Base-by-base conservation (phyloP, 2,888 invertebrate species). In the Tenodera sinensis region DNA sequence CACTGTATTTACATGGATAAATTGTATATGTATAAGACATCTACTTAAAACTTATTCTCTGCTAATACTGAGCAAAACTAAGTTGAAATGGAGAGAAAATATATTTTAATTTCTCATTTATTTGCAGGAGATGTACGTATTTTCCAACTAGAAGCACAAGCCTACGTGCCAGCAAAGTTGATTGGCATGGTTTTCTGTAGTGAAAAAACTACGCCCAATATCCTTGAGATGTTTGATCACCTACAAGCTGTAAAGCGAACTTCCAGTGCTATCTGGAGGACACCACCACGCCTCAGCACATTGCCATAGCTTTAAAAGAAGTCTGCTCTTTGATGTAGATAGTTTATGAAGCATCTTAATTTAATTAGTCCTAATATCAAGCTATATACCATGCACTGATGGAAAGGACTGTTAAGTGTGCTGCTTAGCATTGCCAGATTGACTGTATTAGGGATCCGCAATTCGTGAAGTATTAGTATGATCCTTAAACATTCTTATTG, bases 221-320 rank as follows among this genome's bases (percentile, higher is more conserved):
- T 97, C 90, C 93, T 94, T 89, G 94, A 95, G 90, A 95, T 97
- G 86, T 97, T 97, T 94, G 95, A 96, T 91, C 96, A 96, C 93
- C 94, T 95, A 87, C 94, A 93, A 85, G 94, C 95, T 83, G 93
- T 97, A 91, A 95, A 96, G 92, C 94, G 97, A 83, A 96, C 96
- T 83, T 97, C 97, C 0, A 96, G 96, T 91, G 96, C 96, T 83
- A 94, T 96, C 88, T 97, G 97, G 97, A 95, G 95, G 91, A 96
- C 96, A 15, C 96, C 96, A 85, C 96, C 96, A 1, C 93, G 95
- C 84, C 95, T 95, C 92, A 95, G 95, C 3, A 94, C 95, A 92
- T 93, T 95, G 92, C 93, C 93, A 0, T 83, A 83, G 20, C 42
- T n/a, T 47, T 88, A 83, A 84, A 28, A 28, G 28, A 12, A n/a